Evolutionary conservation across 2,797 vertebrate genomes (phyloP).

Genomic region (Myiothlypis chrysogaster): DNA sequence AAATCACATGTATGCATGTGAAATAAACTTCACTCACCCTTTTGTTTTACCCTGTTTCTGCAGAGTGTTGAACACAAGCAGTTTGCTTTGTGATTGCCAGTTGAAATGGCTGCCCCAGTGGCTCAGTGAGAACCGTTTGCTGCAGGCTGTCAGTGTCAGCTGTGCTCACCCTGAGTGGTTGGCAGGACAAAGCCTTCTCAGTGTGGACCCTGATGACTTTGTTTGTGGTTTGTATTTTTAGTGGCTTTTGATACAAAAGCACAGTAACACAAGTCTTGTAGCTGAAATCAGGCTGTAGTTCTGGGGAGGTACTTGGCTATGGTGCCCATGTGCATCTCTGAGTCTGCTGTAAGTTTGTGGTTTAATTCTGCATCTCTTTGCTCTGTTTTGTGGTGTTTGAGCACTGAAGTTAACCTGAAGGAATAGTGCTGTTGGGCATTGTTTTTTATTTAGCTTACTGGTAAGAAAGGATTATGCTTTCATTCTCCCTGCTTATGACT

Average conservation of each 20-base stretch:
- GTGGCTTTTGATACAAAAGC: neutral
- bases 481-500: neutral
- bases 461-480: neutral
- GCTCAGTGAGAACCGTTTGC: slow-evolving; percentile 79
- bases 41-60: slow-evolving; percentile 12
- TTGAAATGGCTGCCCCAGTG: slow-evolving; percentile 88
- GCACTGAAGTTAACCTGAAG: neutral
- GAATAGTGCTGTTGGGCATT: neutral
- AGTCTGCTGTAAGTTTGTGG: neutral
- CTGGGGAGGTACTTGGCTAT: neutral
- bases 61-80: slow-evolving; percentile 90
- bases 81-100: slow-evolving; percentile 92
- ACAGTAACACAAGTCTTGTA: neutral
- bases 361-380: neutral
- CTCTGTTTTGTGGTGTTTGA: neutral
- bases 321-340: neutral
- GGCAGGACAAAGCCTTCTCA: slow-evolving; percentile 80
- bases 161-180: slow-evolving; percentile 88
- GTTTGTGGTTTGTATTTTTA: slow-evolving; percentile 80
- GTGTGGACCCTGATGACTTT: slow-evolving; percentile 75
- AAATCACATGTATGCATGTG: neutral
- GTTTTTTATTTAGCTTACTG: neutral
- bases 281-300: neutral
- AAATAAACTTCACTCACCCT: neutral
- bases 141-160: slow-evolving; percentile 79